Percentiles rank a stretch among this genome's conserved stretches.
phyloP scores from a whole-genome alignment of 2,113 vertebrate species.

The Salvelinus namaycush region DNA sequence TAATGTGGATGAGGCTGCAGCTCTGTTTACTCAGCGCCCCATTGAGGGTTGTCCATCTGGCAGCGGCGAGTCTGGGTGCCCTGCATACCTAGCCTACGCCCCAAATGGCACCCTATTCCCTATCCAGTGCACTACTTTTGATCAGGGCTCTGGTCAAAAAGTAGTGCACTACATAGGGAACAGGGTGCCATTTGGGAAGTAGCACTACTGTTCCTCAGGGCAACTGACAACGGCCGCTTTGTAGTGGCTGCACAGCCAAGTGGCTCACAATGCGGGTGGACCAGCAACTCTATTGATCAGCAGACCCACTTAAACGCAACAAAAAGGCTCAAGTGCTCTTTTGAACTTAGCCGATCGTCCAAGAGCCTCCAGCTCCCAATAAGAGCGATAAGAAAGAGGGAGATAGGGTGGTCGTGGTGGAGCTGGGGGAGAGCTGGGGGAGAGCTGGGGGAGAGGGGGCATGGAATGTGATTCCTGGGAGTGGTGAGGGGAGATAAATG shows the following conservation, averaged over 20 bases:
- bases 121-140: no score
- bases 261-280: slow-evolving; percentile 4
- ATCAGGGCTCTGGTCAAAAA: no score
- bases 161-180: no score
- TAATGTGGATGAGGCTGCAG: slow-evolving; percentile 28
- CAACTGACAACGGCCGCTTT: slow-evolving; percentile 47
- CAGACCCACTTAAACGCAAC: slow-evolving; percentile 9
- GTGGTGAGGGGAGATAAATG: slow-evolving; percentile 32
- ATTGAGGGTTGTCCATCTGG: background rate
- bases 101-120: no score
- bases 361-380: slow-evolving; percentile 15
- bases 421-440: background rate
- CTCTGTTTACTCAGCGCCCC: slow-evolving; percentile 41
- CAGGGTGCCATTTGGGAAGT: no score
- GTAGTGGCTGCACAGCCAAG: slow-evolving; percentile 26
- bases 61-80: slow-evolving; percentile 44
- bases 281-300: slow-evolving; percentile 18
- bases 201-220: slow-evolving; percentile 16
- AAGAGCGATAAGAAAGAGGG: slow-evolving; percentile 34
- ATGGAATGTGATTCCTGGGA: slow-evolving; percentile 1
- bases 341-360: slow-evolving; percentile 27
- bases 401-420: background rate
- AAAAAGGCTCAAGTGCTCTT: slow-evolving; percentile 19
- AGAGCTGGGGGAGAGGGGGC: background rate
- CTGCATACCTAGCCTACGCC: slow-evolving; percentile 16